Evolutionary conservation across 2,113 vertebrate genomes (phyloP), one percentile per base, ranked within the genome.

Genomic region (Seriola dumerili): DNA sequence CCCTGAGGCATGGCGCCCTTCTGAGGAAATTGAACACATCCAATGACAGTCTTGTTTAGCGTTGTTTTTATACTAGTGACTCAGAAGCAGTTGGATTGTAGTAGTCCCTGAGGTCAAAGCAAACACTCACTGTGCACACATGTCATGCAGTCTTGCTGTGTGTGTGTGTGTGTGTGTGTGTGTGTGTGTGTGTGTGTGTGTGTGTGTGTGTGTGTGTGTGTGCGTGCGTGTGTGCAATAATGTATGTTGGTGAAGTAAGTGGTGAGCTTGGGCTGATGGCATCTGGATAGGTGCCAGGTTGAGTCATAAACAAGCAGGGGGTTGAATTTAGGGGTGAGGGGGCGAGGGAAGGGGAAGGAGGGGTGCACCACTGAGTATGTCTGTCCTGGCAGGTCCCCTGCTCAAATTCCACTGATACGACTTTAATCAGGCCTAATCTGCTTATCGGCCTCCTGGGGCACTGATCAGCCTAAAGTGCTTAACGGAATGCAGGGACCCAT

Each of bases 371-470:
- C 86, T 89, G 84, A 80, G 78, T 83, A 82, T 87, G 72, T 91
- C 89, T 95, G 92, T 94, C 94, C 94, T 94, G 95, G 91, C 91
- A 95, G 92, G 90, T 95, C 93, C 91, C 67, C 36, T 32, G 64
- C 93, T 95, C 94, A 93, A 95, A 93, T 96, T 94, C 93, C 92
- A 93, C 91, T 94, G 94, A 96, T 94, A 95, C 88, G 84, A 94
- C 91, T 95, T 96, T 95, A 96, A 97, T 96, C 95, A 95, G 93
- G 75, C 48, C 91, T 97, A 96, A 96, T 96, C 95, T 97, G 81
- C 94, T 96, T 96, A 95, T 94, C 81, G 54, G 86, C 92, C 90
- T 94, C 94, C 89, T 78, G 89, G 87, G 92, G 92, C 95, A 94
- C 94, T 81, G 91, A 94, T 95, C 84, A 88, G 91, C 92, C 89